Percentiles rank a stretch among this genome's conserved stretches.
These are phyloP conservation scores for Metallyticus violacea DNA, from an alignment of 2,888 invertebrate species.

Conservation along the genomic window DNA sequence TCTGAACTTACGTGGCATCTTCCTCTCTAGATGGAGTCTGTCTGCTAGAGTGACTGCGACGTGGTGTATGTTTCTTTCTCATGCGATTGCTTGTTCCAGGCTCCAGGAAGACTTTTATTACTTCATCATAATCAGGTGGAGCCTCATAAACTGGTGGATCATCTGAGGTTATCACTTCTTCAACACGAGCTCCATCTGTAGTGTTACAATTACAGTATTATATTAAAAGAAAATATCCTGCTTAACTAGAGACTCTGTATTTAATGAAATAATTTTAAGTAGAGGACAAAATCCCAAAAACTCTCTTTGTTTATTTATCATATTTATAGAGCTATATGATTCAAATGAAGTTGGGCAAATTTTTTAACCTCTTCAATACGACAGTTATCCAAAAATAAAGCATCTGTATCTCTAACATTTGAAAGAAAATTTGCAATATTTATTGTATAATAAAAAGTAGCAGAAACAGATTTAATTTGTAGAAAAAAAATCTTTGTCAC, in stretches of 20 bases:
- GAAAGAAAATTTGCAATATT: too few species aligned
- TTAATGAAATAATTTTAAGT: background rate
- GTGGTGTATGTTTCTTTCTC: slow-evolving; percentile 7
- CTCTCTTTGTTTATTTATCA: too few species aligned
- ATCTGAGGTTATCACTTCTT: slow-evolving; percentile 52
- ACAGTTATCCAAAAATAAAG: too few species aligned
- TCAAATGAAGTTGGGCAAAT: too few species aligned
- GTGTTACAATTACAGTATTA: background rate
- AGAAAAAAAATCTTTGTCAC: too few species aligned
- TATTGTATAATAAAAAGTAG: too few species aligned
- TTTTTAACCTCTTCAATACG: too few species aligned
- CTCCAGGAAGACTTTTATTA: slow-evolving; percentile 50
- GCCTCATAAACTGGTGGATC: slow-evolving; percentile 68
- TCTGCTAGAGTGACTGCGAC: background rate
- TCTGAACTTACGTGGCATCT: background rate
- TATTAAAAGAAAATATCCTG: slow-evolving; percentile 34
- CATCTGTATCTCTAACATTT: too few species aligned
- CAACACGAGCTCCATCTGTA: slow-evolving; percentile 50
- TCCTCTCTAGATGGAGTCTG: background rate
- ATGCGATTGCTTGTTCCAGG: slow-evolving; percentile 10
- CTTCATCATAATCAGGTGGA: slow-evolving; percentile 69
- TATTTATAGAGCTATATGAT: too few species aligned
- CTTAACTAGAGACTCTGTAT: background rate
- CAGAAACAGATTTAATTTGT: too few species aligned
- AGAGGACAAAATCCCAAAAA: too few species aligned